These are phyloP conservation scores for Megalopta genalis DNA, from an alignment of 1,140 invertebrate species.

Conservation along the genomic window DNA sequence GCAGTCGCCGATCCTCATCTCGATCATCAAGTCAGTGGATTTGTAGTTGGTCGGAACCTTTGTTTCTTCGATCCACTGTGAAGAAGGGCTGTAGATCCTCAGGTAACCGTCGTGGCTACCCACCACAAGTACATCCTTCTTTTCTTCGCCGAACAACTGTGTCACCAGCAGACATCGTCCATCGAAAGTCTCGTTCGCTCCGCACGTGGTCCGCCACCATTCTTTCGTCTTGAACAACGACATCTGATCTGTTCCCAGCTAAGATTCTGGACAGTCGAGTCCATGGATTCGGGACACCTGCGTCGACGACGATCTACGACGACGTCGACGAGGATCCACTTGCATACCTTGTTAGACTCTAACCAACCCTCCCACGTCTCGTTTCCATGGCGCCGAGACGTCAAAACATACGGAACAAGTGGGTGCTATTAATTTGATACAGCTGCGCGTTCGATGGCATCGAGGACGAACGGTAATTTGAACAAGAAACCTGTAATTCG, in stretches of 20 bases:
- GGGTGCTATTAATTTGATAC: not conserved
- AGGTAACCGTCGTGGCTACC: slow-evolving; percentile 87
- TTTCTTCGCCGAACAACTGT: slow-evolving; percentile 83
- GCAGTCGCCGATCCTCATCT: slow-evolving; percentile 84
- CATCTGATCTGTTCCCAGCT: slow-evolving; percentile 79
- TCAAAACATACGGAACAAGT: slow-evolving; percentile 34
- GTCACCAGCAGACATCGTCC: slow-evolving; percentile 82
- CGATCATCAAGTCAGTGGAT: slow-evolving; percentile 86
- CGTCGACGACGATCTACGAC: not conserved
- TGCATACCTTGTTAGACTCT: not conserved
- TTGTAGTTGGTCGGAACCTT: slow-evolving; percentile 80
- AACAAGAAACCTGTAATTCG: too few species aligned
- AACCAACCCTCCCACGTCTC: not conserved
- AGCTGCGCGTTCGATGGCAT: not conserved
- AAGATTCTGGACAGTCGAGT: too few species aligned
- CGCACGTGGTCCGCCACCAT: slow-evolving; percentile 86
- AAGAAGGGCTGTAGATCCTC: slow-evolving; percentile 84
- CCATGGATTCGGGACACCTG: not conserved
- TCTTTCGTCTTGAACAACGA: slow-evolving; percentile 90
- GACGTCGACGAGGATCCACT: not conserved
- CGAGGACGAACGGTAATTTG: too few species aligned
- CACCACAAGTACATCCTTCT: slow-evolving; percentile 84
- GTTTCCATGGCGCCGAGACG: slow-evolving; percentile 45
- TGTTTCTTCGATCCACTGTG: slow-evolving; percentile 77
- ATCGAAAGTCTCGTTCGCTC: slow-evolving; percentile 84